A percentile compares a stretch with the other conserved stretches of the same genome.
phyloP scores from a whole-genome alignment of 2,888 invertebrate genomes.

The Timema cristinae region DNA sequence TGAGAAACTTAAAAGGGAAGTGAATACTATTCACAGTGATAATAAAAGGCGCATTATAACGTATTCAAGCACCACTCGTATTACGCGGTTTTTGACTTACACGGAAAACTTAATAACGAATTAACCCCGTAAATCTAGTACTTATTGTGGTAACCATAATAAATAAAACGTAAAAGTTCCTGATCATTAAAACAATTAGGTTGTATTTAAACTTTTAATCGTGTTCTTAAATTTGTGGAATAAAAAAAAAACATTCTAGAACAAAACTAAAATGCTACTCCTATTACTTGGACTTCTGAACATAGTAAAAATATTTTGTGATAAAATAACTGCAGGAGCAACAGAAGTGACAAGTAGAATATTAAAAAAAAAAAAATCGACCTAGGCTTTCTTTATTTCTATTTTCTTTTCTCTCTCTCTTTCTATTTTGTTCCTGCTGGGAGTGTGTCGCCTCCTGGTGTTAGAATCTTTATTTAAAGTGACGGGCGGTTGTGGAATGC shows the following conservation, averaged over 20 bases:
- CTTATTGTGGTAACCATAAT: too few relatives aligned
- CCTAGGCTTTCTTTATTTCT: not conserved
- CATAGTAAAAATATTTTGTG: conserved; percentile 11
- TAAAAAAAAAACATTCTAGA: not conserved
- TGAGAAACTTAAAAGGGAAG: too few relatives aligned
- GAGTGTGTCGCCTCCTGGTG: conserved; percentile 29
- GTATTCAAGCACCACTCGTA: too few relatives aligned
- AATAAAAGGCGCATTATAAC: too few relatives aligned
- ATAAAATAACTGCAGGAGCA: conserved; percentile 12
- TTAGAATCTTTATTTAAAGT: conserved; percentile 30
- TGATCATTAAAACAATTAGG: too few relatives aligned
- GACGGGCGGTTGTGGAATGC: conserved; percentile 25
- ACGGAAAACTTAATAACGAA: too few relatives aligned
- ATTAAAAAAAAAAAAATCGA: not conserved
- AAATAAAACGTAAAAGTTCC: too few relatives aligned
- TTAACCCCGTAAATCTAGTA: too few relatives aligned
- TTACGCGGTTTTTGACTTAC: too few relatives aligned
- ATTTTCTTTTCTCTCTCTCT: conserved; percentile 13
- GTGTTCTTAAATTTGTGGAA: conserved; percentile 3
- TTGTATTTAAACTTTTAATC: conserved; percentile 10
- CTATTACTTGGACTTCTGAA: conserved; percentile 9
- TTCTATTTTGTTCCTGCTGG: conserved; percentile 19
- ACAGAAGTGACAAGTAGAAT: conserved; percentile 19
- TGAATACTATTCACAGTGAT: too few relatives aligned
- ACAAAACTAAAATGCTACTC: conserved; percentile 8